A percentile compares a stretch with the other conserved stretches of the same genome.
phyloP scores from a whole-genome alignment of 2,888 invertebrate species.

The Hypolimnas misippus region DNA sequence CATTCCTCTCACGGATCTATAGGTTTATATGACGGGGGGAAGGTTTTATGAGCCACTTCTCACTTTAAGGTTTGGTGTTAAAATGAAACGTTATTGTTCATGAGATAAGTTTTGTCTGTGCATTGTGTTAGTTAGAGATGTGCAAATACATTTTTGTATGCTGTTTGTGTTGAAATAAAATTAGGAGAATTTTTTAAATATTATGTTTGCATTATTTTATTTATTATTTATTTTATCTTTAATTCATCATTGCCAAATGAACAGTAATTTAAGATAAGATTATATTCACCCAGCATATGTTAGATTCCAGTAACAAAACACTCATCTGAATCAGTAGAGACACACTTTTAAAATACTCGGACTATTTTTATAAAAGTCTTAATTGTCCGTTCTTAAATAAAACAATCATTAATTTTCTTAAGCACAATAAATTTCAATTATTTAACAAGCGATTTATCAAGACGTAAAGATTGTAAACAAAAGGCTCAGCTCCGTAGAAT shows the following conservation, averaged over 20 bases:
- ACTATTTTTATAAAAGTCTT: too few species aligned
- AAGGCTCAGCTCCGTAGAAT: constrained; percentile 21
- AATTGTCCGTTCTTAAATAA: not conserved
- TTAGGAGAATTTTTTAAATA: too few species aligned
- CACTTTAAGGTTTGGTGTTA: constrained; percentile 40
- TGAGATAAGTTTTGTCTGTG: constrained; percentile 26
- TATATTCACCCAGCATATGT: too few species aligned
- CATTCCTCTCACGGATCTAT: constrained; percentile 49
- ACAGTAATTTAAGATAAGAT: too few species aligned
- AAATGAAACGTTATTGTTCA: constrained; percentile 41
- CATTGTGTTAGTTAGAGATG: constrained; percentile 2
- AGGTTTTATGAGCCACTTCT: constrained; percentile 51
- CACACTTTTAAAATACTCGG: too few species aligned
- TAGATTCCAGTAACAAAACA: too few species aligned
- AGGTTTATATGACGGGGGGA: constrained; percentile 48
- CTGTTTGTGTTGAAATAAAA: too few species aligned
- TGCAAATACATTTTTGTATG: not conserved
- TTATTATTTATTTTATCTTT: too few species aligned
- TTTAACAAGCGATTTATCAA: constrained; percentile 18
- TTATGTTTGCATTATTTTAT: too few species aligned
- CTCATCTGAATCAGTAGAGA: too few species aligned
- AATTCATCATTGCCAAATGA: too few species aligned
- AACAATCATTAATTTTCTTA: not conserved
- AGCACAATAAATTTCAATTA: constrained; percentile 8
- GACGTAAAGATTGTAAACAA: constrained; percentile 13